Evolutionary conservation across 1,140 invertebrate species (phyloP).

Genomic region (Plectrocnemia conspersa): DNA sequence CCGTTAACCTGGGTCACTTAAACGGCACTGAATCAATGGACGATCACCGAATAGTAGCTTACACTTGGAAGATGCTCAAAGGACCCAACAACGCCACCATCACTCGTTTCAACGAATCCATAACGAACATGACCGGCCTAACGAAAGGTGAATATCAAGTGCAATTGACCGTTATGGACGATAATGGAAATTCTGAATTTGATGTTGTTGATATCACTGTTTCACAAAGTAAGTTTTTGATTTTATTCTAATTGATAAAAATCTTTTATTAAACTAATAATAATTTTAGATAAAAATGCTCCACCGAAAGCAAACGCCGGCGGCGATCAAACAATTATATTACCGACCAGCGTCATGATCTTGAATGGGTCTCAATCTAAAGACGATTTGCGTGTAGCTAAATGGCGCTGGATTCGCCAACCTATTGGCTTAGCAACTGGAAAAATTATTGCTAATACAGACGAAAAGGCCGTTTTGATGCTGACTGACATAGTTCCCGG

Average conservation of each 20-base stretch:
- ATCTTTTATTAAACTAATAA: not conserved
- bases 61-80: slow-evolving; percentile 75
- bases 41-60: slow-evolving; percentile 76
- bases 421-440: slow-evolving; percentile 79
- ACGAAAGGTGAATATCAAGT: slow-evolving; percentile 83
- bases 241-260: not conserved
- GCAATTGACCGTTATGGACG: slow-evolving; percentile 78
- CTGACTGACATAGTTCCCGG: slow-evolving; percentile 80
- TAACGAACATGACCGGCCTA: slow-evolving; percentile 72
- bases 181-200: slow-evolving; percentile 71
- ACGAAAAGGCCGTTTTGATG: slow-evolving; percentile 71
- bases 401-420: slow-evolving; percentile 81
- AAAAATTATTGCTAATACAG: slow-evolving; percentile 67
- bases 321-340: slow-evolving; percentile 69
- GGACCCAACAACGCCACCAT: slow-evolving; percentile 58
- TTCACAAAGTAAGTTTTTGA: slow-evolving; percentile 74
- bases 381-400: slow-evolving; percentile 82
- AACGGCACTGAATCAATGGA: slow-evolving; percentile 81
- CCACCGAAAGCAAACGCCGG: slow-evolving; percentile 84
- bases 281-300: slow-evolving; percentile 73
- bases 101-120: slow-evolving; percentile 53
- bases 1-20: slow-evolving; percentile 73
- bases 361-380: slow-evolving; percentile 81
- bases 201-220: slow-evolving; percentile 73
- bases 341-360: slow-evolving; percentile 70